phyloP scores from a whole-genome alignment of 2,113 vertebrate genomes.

The Sciurus niger region DNA sequence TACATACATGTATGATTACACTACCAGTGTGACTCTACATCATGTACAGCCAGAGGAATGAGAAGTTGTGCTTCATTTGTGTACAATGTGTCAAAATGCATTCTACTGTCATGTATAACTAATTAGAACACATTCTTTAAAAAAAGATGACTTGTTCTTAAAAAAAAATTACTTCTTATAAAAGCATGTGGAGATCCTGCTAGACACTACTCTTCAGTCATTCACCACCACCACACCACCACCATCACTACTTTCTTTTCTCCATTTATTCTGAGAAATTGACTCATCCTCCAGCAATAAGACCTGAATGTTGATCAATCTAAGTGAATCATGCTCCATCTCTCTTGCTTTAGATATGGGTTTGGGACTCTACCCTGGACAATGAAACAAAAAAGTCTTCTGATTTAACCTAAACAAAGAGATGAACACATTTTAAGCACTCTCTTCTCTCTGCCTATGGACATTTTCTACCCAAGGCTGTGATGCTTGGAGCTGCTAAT shows the following conservation, averaged over 20 bases:
- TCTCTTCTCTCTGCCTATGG: neutral
- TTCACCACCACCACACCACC: neutral
- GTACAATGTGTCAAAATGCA: too few species aligned
- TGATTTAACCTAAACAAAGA: neutral
- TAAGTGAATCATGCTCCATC: neutral
- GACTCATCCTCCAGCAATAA: neutral
- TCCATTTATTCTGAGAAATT: neutral
- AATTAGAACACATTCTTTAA: too few species aligned
- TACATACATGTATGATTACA: too few species aligned
- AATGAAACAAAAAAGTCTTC: neutral
- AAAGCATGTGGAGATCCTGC: neutral
- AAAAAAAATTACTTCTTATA: neutral
- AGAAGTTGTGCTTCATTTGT: too few species aligned
- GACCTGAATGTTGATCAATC: neutral
- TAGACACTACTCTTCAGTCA: neutral
- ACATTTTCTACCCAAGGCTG: neutral
- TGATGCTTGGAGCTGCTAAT: neutral
- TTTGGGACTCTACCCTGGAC: neutral
- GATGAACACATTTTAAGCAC: neutral
- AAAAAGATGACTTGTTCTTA: neutral
- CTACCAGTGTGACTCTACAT: too few species aligned
- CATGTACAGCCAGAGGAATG: too few species aligned
- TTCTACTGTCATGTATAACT: too few species aligned
- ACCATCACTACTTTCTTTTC: neutral
- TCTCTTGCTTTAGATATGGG: neutral